Conservation (phyloP, 1,140 invertebrate species). For the Berghia stephanieae region DNA sequence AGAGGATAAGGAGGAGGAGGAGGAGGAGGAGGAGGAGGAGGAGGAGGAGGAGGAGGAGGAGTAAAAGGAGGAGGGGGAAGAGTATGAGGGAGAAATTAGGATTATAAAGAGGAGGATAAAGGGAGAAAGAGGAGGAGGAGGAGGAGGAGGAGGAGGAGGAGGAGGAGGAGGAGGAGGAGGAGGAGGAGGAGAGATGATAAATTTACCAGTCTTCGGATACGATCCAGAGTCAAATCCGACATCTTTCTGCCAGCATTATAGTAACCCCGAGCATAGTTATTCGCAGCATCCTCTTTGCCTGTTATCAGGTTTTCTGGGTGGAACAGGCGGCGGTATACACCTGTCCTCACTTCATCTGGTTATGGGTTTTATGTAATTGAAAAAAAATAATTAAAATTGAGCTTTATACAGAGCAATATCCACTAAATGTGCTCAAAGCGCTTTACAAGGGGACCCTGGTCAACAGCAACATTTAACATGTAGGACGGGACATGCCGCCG, state of each 20-base stretch:
- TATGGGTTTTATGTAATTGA: neutral
- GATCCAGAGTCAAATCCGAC: constrained; percentile 63
- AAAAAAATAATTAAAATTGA: neutral
- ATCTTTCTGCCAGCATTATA: constrained; percentile 66
- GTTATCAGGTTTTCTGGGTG: constrained; percentile 85
- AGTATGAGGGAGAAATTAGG: constrained; percentile 65
- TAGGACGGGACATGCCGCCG: too few relatives aligned
- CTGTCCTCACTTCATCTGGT: constrained; percentile 57
- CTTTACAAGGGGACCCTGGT: too few relatives aligned
- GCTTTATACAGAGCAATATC: too few relatives aligned
- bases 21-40: constrained; percentile 67
- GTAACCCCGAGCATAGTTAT: too few relatives aligned
- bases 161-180: neutral
- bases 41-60: constrained; percentile 67
- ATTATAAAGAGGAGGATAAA: constrained; percentile 3
- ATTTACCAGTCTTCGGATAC: constrained; percentile 48
- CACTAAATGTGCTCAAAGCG: too few relatives aligned
- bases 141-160: neutral
- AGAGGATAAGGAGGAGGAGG: constrained; percentile 87
- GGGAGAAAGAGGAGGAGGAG: neutral
- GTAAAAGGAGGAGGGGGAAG: constrained; percentile 68
- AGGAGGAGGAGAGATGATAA: neutral
- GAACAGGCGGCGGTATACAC: constrained; percentile 78
- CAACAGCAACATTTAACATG: too few relatives aligned
- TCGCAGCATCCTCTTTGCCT: constrained; percentile 80